A percentile compares a stretch with the other conserved stretches of the same genome.
Conservation (phyloP, 2,888 invertebrate genomes). For the Ischnura elegans region DNA sequence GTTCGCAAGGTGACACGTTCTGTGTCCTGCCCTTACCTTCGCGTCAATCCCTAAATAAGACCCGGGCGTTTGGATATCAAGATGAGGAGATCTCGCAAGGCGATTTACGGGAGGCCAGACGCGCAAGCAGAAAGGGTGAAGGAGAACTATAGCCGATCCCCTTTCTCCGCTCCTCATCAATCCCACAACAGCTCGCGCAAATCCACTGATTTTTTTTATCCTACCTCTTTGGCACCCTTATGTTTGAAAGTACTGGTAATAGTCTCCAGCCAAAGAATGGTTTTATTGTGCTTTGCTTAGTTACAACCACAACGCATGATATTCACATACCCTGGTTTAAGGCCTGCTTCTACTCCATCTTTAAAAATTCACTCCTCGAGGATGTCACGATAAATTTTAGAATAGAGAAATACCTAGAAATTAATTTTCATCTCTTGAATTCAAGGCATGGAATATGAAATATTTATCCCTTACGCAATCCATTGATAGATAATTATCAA, state of each 20-base stretch:
- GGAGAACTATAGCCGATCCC: conserved; percentile 42
- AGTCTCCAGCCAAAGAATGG: not conserved
- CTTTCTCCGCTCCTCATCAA: not conserved
- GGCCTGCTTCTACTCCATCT: no score
- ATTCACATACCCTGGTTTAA: not conserved
- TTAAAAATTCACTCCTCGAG: no score
- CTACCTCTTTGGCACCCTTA: conserved; percentile 37
- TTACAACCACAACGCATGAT: not conserved
- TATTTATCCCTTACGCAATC: no score
- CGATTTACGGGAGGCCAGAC: not conserved
- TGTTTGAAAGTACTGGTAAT: not conserved
- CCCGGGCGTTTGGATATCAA: not conserved
- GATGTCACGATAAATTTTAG: no score
- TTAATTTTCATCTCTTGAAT: no score
- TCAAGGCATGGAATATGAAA: no score
- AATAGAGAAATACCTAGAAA: no score
- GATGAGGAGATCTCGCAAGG: not conserved
- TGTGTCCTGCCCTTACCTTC: not conserved
- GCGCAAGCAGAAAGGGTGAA: not conserved
- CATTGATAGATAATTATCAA: no score
- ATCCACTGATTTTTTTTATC: conserved; percentile 22
- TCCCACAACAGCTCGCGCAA: not conserved
- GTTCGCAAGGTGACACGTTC: not conserved
- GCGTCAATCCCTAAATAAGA: not conserved
- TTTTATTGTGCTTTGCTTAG: not conserved